phyloP scores from a whole-genome alignment of 2,113 vertebrate genomes.

The Erpornis zantholeuca region DNA sequence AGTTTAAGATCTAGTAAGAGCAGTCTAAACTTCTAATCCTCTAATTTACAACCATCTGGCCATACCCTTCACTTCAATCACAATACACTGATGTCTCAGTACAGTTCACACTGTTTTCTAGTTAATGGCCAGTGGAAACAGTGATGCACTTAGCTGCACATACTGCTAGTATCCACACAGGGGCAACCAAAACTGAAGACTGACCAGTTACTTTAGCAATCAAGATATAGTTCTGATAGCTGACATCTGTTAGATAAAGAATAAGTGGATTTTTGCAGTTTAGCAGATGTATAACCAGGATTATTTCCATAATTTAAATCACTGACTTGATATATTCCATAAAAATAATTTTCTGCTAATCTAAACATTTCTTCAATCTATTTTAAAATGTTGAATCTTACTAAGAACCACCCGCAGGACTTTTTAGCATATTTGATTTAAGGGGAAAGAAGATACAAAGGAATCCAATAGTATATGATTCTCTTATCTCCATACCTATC shows the following conservation, averaged over 20 bases:
- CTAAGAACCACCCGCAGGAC: not conserved
- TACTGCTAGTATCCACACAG: not conserved
- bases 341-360: not conserved
- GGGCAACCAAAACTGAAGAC: not conserved
- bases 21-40: not conserved
- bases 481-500: not conserved
- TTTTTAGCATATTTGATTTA: not conserved
- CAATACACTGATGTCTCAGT: not conserved
- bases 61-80: not conserved
- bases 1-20: not conserved
- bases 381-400: not conserved
- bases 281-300: not conserved
- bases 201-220: not conserved
- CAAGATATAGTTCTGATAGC: not conserved
- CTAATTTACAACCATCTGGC: not conserved
- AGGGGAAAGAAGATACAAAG: not conserved
- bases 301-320: not conserved
- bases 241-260: not conserved
- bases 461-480: not conserved
- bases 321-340: not conserved
- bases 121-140: not conserved
- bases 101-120: not conserved
- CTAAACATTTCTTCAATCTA: not conserved
- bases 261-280: not conserved
- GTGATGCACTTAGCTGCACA: not conserved